Conservation (phyloP, 2,797 vertebrate genomes). For the Perodicticus potto region DNA sequence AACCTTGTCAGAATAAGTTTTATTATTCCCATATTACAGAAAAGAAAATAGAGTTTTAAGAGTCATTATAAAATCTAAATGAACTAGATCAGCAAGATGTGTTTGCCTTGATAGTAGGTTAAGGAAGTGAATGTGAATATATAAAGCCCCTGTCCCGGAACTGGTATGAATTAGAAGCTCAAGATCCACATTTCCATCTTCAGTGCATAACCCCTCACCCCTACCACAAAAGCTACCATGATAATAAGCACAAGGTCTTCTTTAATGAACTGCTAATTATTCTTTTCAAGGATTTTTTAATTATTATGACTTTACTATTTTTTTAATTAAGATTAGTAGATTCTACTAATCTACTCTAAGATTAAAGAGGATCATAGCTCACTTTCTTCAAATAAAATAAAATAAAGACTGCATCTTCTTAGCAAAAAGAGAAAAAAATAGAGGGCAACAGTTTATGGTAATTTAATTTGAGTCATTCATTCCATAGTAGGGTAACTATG, state of each 20-base stretch:
- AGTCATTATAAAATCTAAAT: background rate
- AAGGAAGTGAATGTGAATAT: background rate
- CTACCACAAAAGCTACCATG: background rate
- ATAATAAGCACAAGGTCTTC: background rate
- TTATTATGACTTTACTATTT: conserved; percentile 39
- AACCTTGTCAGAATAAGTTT: background rate
- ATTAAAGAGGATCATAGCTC: conserved; percentile 29
- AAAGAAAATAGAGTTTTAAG: background rate
- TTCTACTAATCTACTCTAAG: too few species aligned
- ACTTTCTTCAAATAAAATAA: conserved; percentile 7
- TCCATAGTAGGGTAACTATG: conserved; percentile 86
- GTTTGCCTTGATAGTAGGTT: background rate
- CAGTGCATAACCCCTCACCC: background rate
- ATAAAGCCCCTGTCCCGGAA: background rate
- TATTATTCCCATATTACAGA: background rate
- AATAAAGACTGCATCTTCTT: conserved; percentile 52
- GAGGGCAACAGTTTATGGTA: conserved; percentile 85
- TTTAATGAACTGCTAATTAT: conserved; percentile 50
- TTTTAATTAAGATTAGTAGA: conserved; percentile 52
- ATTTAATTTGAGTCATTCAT: conserved; percentile 91
- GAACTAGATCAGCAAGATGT: background rate
- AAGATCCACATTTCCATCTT: background rate
- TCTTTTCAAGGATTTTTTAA: conserved; percentile 46
- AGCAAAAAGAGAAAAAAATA: conserved; percentile 68
- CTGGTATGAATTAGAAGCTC: conserved; percentile 12